Base-by-base conservation (phyloP, 2,113 vertebrate species). In the Ursus arctos region DNA sequence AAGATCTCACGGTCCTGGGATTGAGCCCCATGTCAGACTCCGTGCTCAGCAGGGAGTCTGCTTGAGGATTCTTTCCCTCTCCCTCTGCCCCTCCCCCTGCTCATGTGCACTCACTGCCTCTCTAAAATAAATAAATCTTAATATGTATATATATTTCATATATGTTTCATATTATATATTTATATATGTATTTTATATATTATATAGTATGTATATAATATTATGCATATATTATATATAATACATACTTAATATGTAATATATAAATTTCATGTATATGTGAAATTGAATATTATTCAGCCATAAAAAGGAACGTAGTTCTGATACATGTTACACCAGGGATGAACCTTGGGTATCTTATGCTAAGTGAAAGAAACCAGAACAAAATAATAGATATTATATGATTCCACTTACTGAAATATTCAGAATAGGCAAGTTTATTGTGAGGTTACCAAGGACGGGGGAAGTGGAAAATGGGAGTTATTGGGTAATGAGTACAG, bases 391-490 rank as follows among this genome's bases (percentile, higher is more conserved):
- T 76, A 76, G 71, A 18, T 83, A 43, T 10, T 69, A 1, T 28
- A 28, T 57, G 24, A 77, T 18, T 55, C 11, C 4, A 69, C 4
- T 49, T 55, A 59, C 5, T 65, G 16, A 81, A 91, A 67, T 51
- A 69, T 36, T 91, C 67, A 88, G 16, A 93, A 61, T 47, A 31
- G 31, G 3, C 2, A 71, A 81, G 49, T 36, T 89, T 4, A 69
- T 36, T 28, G 19, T 18, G 53, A 36, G 16, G 14, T 26, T 82
- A 43, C 5, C 28, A 61, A 33, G 12, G 13, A 3, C 9, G 36
- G 4, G 10, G 0, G 10, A 1, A 49, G 1, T 55, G 11, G 12
- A 11, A 43, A 82, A 61, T 14, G 18, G 31, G 11, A 74, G 1
- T 61, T 80, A 33, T 15, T 80, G 13, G 31, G 55, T 49, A 55